Base-by-base conservation (phyloP, 2,888 invertebrate genomes). In the Ectropis crepuscularia region DNA sequence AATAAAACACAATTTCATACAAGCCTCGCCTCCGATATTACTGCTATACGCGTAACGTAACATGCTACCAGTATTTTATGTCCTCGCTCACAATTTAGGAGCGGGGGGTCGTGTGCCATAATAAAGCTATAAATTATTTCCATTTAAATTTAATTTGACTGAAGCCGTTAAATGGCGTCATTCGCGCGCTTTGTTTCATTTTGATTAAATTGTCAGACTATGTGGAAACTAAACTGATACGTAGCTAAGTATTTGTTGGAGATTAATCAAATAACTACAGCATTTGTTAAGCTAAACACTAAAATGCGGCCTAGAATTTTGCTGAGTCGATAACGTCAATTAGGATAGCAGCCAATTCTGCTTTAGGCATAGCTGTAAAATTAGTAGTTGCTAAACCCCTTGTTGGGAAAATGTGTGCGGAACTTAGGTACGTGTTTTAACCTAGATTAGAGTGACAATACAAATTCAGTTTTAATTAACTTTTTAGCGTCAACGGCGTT, bases 61-160 rank as follows among this genome's bases (percentile, higher is more conserved):
- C 81, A 80, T 82, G 82, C 79, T 86, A 81, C 83, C 88, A 84
- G 86, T 90, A 87, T 91, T 90, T 90, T 90, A 90, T 86, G 89
- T 85, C 81, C 81, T 79, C 87, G 78, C 83, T 79, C 83, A 84
- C 86, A 86, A 87, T 89, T 89, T 85, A 86, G 84, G 79, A 80
- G 83, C 83, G 77, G 83, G 82, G 82, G 86, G 85, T 85, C 85
- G 87, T 85, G 80, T 87, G 85, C 87, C 74, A 86, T 89, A 90
- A 90, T 90, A 90, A 89, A 88, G 88, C 87, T 80, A 90, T 90
- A 88, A 90, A 90, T 91, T 90, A 90, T 89, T 88, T 84, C 87
- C 87, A 88, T 90, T 91, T 87, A 88, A 91, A 90, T 89, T 91
- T 89, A 91, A 91, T 91, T 90, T 91, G 91, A 89, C 90, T 88